A percentile compares a stretch with the other conserved stretches of the same genome.
Evolutionary conservation across 2,113 vertebrate genomes (phyloP).

Genomic region (Thamnophis sirtalis): DNA sequence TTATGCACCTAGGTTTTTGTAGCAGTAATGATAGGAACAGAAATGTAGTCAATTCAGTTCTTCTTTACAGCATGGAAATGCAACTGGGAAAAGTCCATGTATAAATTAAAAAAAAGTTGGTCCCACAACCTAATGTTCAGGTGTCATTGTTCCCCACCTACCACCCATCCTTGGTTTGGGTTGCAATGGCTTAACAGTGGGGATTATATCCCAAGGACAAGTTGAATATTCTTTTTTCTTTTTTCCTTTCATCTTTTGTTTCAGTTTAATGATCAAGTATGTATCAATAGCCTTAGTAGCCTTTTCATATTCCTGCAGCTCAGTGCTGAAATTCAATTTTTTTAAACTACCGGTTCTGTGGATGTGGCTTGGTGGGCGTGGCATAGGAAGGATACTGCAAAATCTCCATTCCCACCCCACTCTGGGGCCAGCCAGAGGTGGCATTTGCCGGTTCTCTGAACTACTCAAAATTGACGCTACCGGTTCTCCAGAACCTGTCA

Average conservation of each 20-base stretch:
- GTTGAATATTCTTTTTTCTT: not conserved
- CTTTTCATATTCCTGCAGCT: not conserved
- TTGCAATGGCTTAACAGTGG: not conserved
- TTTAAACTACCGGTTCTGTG: too few relatives aligned
- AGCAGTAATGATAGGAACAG: not conserved
- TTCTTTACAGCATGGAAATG: not conserved
- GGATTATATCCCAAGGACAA: not conserved
- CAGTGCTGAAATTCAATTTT: too few relatives aligned
- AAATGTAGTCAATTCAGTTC: not conserved
- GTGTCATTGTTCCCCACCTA: not conserved
- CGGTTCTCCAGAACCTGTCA: too few relatives aligned
- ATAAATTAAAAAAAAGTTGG: not conserved
- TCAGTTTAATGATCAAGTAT: not conserved
- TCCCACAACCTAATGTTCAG: not conserved
- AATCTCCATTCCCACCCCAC: too few relatives aligned
- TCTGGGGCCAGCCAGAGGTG: too few relatives aligned
- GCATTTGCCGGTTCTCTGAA: too few relatives aligned
- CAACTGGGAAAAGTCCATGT: not conserved
- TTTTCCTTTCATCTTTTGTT: not conserved
- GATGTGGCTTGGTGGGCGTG: too few relatives aligned
- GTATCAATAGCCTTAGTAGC: too few relatives aligned
- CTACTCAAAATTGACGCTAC: too few relatives aligned
- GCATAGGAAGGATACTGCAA: too few relatives aligned
- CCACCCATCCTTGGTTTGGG: not conserved
- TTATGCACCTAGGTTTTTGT: not conserved